Conservation (phyloP, 2,113 vertebrate species). For the Notothenia coriiceps region DNA sequence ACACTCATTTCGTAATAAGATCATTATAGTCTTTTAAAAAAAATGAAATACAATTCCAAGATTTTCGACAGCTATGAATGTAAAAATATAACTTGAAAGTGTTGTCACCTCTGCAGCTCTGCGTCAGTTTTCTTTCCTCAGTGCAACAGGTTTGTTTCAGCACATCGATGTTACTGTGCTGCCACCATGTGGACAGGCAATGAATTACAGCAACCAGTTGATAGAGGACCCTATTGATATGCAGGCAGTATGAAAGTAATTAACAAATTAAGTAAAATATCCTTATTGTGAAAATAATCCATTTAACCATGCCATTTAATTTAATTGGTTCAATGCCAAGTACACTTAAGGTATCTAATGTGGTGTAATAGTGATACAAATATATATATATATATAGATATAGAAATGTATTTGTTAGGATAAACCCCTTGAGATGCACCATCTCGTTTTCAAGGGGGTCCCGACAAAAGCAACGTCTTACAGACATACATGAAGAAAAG, state of each 20-base stretch:
- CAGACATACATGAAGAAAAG: too few relatives aligned
- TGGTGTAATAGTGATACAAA: too few relatives aligned
- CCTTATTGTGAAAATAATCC: background rate
- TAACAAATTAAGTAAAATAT: background rate
- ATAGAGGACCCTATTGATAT: background rate
- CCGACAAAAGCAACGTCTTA: too few relatives aligned
- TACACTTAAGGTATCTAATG: too few relatives aligned
- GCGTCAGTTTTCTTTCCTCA: background rate
- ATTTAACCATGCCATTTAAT: background rate
- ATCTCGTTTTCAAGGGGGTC: too few relatives aligned
- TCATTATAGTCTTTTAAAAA: background rate
- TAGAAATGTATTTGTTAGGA: too few relatives aligned
- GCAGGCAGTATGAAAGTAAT: background rate
- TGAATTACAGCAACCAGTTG: conserved; percentile 49
- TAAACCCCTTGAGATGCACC: too few relatives aligned
- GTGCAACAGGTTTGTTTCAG: conserved; percentile 58
- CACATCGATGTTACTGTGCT: conserved; percentile 57
- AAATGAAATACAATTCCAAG: background rate
- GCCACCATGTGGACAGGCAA: conserved; percentile 71
- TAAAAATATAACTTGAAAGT: background rate
- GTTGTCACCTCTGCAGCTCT: background rate
- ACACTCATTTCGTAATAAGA: background rate
- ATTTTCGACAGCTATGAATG: background rate
- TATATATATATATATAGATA: too few relatives aligned
- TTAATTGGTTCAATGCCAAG: too few relatives aligned